Evolutionary conservation across 2,888 invertebrate genomes (phyloP).

Genomic region (Synanthedon vespiformis): DNA sequence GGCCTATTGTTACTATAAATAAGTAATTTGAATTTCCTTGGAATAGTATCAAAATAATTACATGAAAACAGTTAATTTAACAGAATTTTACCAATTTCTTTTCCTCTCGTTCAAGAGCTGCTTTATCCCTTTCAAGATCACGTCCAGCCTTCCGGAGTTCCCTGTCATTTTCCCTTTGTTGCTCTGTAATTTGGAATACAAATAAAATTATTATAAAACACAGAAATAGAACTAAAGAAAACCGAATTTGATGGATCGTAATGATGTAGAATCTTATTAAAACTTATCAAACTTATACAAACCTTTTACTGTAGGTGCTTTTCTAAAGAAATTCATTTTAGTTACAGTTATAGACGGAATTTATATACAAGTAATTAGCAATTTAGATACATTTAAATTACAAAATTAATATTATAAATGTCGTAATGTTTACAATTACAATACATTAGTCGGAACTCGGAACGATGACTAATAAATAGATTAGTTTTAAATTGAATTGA

Average conservation of each 20-base stretch:
- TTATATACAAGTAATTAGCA: no score
- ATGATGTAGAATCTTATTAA: background rate
- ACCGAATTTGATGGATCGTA: no score
- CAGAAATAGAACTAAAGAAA: no score
- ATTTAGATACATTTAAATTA: no score
- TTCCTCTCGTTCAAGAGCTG: slow-evolving; percentile 87
- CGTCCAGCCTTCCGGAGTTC: slow-evolving; percentile 83
- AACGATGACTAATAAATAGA: no score
- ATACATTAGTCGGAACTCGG: no score
- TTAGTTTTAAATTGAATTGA: no score
- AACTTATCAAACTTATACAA: slow-evolving; percentile 3
- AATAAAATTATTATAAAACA: background rate
- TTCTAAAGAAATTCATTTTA: slow-evolving; percentile 69
- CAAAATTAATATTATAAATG: no score
- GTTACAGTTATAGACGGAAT: background rate
- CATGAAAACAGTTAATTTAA: slow-evolving; percentile 13
- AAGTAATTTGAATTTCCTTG: background rate
- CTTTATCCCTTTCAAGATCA: slow-evolving; percentile 86
- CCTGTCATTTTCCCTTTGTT: slow-evolving; percentile 85
- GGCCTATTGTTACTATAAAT: no score
- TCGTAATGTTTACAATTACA: no score
- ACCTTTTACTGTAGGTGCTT: slow-evolving; percentile 76
- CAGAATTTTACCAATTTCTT: slow-evolving; percentile 78
- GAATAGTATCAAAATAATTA: background rate
- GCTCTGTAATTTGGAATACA: slow-evolving; percentile 70